These are phyloP conservation scores for Neria commutata DNA, from an alignment of 2,888 invertebrate genomes.

Conservation along the genomic window DNA sequence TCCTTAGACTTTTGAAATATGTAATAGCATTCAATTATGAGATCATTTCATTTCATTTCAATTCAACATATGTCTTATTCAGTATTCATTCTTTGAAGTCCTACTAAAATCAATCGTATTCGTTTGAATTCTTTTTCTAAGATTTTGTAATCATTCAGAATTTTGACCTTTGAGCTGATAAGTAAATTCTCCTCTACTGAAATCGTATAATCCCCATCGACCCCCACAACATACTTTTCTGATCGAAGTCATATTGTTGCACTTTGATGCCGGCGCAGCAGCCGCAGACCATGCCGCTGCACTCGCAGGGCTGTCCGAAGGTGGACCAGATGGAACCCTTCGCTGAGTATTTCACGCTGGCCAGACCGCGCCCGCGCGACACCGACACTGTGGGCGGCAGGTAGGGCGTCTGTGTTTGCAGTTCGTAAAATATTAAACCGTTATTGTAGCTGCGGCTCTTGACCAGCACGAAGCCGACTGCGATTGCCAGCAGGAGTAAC, in stretches of 20 bases:
- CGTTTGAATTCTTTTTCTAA: not conserved
- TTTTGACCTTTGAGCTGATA: not conserved
- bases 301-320: slow-evolving; percentile 62
- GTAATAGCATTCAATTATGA: no score
- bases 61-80: no score
- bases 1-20: no score
- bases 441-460: slow-evolving; percentile 52
- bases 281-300: slow-evolving; percentile 68
- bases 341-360: slow-evolving; percentile 47
- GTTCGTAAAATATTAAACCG: slow-evolving; percentile 54
- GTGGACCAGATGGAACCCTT: slow-evolving; percentile 57
- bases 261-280: slow-evolving; percentile 80
- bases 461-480: slow-evolving; percentile 24
- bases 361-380: slow-evolving; percentile 48
- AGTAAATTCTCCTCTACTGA: not conserved
- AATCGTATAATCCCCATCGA: not conserved
- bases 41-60: no score
- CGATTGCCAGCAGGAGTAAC: not conserved
- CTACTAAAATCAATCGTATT: not conserved
- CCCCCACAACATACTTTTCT: slow-evolving; percentile 57
- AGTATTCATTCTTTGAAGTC: not conserved
- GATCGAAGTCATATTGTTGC: slow-evolving; percentile 65
- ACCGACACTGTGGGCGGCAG: slow-evolving; percentile 56
- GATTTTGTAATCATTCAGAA: not conserved
- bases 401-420: slow-evolving; percentile 42